phyloP scores from a whole-genome alignment of 2,797 vertebrate species.

The Hyperoplus immaculatus region DNA sequence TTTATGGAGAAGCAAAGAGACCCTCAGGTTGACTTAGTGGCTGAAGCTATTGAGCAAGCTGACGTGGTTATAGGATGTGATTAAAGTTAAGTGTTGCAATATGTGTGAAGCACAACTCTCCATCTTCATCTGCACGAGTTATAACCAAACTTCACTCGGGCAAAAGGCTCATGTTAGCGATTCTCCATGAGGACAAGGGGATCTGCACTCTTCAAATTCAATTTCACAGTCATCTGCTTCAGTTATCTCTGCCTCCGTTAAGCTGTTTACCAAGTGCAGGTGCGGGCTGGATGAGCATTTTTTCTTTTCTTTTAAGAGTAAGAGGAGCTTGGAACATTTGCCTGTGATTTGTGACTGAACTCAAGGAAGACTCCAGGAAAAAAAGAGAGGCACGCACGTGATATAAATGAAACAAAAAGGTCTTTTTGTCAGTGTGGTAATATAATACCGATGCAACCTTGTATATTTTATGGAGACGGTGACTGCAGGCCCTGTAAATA shows the following conservation, averaged over 20 bases:
- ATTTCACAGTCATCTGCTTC: slow-evolving; percentile 63
- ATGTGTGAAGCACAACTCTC: slow-evolving; percentile 44
- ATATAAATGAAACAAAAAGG: slow-evolving; percentile 9
- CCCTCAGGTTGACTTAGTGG: slow-evolving; percentile 27
- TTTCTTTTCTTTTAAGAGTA: no score
- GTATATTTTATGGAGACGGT: not conserved
- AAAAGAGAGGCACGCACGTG: not conserved
- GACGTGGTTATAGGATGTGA: slow-evolving; percentile 37
- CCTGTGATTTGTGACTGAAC: slow-evolving; percentile 45
- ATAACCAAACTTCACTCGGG: slow-evolving; percentile 47
- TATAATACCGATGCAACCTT: not conserved
- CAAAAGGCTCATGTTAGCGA: slow-evolving; percentile 20
- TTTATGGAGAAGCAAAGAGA: slow-evolving; percentile 22
- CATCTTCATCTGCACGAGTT: slow-evolving; percentile 13
- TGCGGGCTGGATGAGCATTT: slow-evolving; percentile 34
- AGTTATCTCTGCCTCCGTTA: slow-evolving; percentile 34
- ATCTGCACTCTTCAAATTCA: slow-evolving; percentile 47
- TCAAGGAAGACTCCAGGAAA: slow-evolving; percentile 10
- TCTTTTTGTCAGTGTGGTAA: slow-evolving; percentile 14
- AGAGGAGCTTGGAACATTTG: slow-evolving; percentile 18
- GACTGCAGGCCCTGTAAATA: not conserved
- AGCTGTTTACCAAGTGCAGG: slow-evolving; percentile 55
- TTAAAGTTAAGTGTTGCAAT: slow-evolving; percentile 53
- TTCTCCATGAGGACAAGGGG: slow-evolving; percentile 32
- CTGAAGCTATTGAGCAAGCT: slow-evolving; percentile 27